These are phyloP conservation scores for Anthopleura sola DNA, from an alignment of 64 coral and sea anemone genomes.

Conservation along the genomic window DNA sequence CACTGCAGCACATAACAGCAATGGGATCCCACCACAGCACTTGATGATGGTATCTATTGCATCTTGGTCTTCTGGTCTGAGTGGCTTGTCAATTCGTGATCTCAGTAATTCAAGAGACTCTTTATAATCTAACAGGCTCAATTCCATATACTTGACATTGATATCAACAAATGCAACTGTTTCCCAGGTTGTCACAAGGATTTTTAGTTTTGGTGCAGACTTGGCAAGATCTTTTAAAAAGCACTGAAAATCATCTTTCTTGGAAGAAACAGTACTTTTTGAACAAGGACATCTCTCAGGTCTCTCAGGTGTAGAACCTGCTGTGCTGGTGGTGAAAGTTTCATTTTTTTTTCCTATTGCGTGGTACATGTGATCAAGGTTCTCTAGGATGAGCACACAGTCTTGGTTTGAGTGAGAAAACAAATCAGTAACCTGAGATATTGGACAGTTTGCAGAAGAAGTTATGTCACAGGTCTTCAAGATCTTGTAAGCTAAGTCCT, in stretches of 20 bases:
- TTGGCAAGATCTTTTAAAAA: not conserved
- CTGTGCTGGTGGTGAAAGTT: not conserved
- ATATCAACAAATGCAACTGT: not conserved
- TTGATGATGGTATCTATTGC: not conserved
- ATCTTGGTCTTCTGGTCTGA: not conserved
- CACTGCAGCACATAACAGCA: slow-evolving; percentile 9
- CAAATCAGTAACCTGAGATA: not conserved
- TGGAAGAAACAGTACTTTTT: not conserved
- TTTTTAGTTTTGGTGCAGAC: not conserved
- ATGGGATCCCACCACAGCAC: slow-evolving; percentile 25
- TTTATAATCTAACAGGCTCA: slow-evolving; percentile 7
- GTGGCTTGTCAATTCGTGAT: not conserved
- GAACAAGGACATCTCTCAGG: not conserved
- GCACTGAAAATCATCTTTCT: not conserved
- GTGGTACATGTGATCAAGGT: slow-evolving; percentile 1
- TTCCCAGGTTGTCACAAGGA: slow-evolving; percentile 11
- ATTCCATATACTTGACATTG: not conserved
- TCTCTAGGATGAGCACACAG: not conserved
- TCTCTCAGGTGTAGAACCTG: not conserved
- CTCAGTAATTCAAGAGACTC: slow-evolving; percentile 12
- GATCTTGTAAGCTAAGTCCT: slow-evolving; percentile 9
- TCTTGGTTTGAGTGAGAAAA: not conserved
- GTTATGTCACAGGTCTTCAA: not conserved
- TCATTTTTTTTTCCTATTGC: not conserved
- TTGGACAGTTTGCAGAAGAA: not conserved